Percentiles rank a stretch among this genome's conserved stretches.
These are phyloP conservation scores for Anthopleura xanthogrammica DNA, from an alignment of 92 coral and sea anemone genomes.

Conservation along the genomic window DNA sequence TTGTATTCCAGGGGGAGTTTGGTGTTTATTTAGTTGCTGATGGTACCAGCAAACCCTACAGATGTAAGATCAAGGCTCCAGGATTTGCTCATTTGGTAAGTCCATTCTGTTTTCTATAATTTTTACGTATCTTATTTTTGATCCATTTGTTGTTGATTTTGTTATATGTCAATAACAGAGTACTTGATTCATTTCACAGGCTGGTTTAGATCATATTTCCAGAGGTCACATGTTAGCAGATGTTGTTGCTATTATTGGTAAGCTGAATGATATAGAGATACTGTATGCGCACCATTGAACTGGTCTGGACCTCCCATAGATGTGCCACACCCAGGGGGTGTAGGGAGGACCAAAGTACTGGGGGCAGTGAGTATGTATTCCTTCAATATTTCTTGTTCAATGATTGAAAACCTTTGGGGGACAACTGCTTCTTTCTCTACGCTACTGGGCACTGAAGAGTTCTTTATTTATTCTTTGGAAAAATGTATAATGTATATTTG, in stretches of 20 bases:
- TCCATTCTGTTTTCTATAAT: not conserved
- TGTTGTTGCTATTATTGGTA: constrained; percentile 97
- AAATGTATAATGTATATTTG: too few relatives aligned
- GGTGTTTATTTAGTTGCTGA: constrained; percentile 95
- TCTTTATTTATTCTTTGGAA: too few relatives aligned
- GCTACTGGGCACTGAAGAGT: too few relatives aligned
- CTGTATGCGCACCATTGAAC: not conserved
- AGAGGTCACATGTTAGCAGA: constrained; percentile 98
- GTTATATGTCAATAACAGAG: not conserved
- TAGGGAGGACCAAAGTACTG: not conserved
- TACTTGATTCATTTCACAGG: constrained; percentile 41
- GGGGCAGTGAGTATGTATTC: too few relatives aligned
- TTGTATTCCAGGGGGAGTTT: constrained; percentile 83
- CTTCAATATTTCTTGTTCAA: not conserved
- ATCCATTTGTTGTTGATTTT: too few relatives aligned
- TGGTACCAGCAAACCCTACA: constrained; percentile 86
- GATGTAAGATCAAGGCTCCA: constrained; percentile 97
- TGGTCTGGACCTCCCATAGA: not conserved
- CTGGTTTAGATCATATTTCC: constrained; percentile 72
- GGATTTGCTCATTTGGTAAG: constrained; percentile 99
- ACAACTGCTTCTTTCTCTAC: too few relatives aligned
- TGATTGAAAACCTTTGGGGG: not conserved
- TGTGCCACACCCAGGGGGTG: too few relatives aligned
- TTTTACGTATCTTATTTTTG: not conserved
- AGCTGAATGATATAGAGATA: not conserved